A percentile compares a stretch with the other conserved stretches of the same genome.
Evolutionary conservation across 1,140 invertebrate species (phyloP).

Genomic region (Drosophila teissieri): DNA sequence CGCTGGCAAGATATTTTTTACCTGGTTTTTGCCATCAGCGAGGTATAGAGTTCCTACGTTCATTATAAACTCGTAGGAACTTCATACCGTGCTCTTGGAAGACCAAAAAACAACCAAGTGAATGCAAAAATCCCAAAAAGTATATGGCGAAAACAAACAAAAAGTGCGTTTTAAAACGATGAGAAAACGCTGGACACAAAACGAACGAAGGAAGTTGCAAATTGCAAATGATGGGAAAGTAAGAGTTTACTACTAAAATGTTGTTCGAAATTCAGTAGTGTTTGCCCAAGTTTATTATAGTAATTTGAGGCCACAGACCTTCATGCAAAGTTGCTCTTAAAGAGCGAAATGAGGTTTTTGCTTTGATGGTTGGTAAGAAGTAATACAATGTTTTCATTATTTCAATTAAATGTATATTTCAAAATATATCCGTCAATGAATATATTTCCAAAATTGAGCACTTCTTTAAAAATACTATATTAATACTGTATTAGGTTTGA

Average conservation of each 20-base stretch:
- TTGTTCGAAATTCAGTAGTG: background rate
- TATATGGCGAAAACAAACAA: conserved; percentile 9
- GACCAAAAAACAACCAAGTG: conserved; percentile 76
- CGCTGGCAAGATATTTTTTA: conserved; percentile 61
- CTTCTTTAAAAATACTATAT: too few species aligned
- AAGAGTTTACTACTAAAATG: conserved; percentile 8
- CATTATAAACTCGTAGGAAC: conserved; percentile 84
- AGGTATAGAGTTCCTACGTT: conserved; percentile 85
- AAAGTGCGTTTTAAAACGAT: conserved; percentile 21
- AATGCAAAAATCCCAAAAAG: conserved; percentile 15
- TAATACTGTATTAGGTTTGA: too few species aligned
- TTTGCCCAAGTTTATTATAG: background rate
- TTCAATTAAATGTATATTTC: background rate
- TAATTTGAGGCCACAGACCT: background rate
- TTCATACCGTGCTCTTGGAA: conserved; percentile 85
- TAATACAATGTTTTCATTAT: background rate
- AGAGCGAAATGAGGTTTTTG: too few species aligned
- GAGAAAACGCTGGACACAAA: conserved; percentile 4
- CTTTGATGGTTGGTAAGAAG: background rate
- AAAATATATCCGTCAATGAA: background rate
- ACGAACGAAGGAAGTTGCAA: conserved; percentile 9
- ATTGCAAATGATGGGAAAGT: conserved; percentile 20
- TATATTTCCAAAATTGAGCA: too few species aligned
- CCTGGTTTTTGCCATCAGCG: conserved; percentile 85
- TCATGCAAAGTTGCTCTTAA: background rate